A percentile compares a stretch with the other conserved stretches of the same genome.
These are phyloP conservation scores for Aspiorhynchus laticeps DNA, from an alignment of 2,113 vertebrate species.

Conservation along the genomic window DNA sequence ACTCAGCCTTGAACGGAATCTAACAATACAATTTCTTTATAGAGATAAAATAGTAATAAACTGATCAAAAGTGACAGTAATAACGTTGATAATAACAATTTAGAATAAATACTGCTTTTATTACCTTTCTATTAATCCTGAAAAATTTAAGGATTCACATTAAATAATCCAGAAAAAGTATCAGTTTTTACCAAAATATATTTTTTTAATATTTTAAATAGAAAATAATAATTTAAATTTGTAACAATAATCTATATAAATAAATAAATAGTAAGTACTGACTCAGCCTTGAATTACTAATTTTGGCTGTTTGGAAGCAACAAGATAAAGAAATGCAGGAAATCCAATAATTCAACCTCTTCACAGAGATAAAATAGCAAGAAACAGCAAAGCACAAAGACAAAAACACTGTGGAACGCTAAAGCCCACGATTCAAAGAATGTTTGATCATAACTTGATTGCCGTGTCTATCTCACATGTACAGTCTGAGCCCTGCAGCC, in stretches of 20 bases:
- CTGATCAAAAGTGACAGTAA: neutral
- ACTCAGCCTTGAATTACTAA: neutral
- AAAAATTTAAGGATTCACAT: neutral
- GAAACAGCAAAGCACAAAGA: neutral
- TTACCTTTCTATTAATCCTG: neutral
- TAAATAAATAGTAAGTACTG: neutral
- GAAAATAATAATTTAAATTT: neutral
- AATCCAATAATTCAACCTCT: neutral
- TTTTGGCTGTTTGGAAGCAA: neutral
- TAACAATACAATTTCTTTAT: neutral
- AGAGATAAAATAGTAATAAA: neutral
- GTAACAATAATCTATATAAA: neutral
- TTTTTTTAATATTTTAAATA: neutral
- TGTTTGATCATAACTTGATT: slow-evolving; percentile 45
- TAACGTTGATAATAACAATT: neutral
- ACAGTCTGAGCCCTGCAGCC: slow-evolving; percentile 47
- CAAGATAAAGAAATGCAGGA: neutral
- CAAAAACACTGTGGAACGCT: neutral
- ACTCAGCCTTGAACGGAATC: neutral
- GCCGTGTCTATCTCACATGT: slow-evolving; percentile 41
- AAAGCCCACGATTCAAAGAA: slow-evolving; percentile 5
- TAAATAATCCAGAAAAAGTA: too few relatives aligned
- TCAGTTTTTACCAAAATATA: too few relatives aligned
- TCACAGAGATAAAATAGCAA: neutral
- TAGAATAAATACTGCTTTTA: neutral